Base-by-base conservation (phyloP, 2,113 vertebrate species). In the Dicentrarchus labrax region DNA sequence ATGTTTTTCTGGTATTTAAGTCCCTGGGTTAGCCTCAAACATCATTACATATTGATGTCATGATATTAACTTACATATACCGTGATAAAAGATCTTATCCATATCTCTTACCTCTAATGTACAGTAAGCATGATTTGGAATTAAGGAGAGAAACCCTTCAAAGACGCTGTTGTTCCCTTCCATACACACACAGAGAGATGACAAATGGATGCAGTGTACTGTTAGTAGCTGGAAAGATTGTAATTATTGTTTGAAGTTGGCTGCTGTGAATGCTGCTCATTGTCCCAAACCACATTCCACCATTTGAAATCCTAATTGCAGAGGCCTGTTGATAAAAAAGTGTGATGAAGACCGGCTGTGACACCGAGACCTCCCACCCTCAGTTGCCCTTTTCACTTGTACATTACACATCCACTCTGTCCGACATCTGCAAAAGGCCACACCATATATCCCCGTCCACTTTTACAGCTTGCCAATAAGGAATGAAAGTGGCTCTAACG, bases 401-500 rank as follows among this genome's bases (percentile, higher is more conserved):
- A 57, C 79, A 81, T 78, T 73, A 70, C 64, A 72, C 78, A 76
- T 80, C 80, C 17, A 41, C 66, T 73, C 43, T 36, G 50, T 76
- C 67, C 53, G 68, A 79, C 83, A 60, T 88, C 74, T 74, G 45
- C 80, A 57, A 85, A 92, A 90, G 85, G 88, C 88, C 88, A 90
- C 57, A 13, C 79, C 83, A 91, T 93, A 90, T 71, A 87, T 92
- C 89, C 82, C 64, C 62, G 87, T 90, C 86, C 69, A 61, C 74
- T 92, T 88, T 91, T 89, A 90, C 80, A 83, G 81, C 88, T 41
- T 65, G 83, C 86, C 88, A 90, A 87, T 92, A 90, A 91, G 83
- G 86, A 89, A 84, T 88, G 56, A 81, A 91, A 89, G 80, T 78
- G 87, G 19, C 78, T 83, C 54, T 83, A 88, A 90, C 45, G 78